Base-by-base conservation (phyloP, 2,113 vertebrate species). In the Ramphastos sulfuratus region DNA sequence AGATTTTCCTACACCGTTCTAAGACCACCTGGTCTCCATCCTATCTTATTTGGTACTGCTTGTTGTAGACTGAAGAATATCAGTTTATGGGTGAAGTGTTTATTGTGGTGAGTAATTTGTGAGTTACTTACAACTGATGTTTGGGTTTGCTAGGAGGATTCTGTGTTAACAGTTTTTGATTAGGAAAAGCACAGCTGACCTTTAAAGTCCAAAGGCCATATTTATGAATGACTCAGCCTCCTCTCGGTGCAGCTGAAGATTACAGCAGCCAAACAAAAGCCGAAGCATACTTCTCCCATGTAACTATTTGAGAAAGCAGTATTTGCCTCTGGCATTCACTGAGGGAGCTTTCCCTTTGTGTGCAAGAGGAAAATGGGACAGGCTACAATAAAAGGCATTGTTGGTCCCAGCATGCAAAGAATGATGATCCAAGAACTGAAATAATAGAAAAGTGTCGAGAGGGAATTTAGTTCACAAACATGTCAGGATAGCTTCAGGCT, bases 331-430 rank as follows among this genome's bases (percentile, higher is more conserved):
- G 87, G 95, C 90, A 94, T 88, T 88, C 91, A 74, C 61, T 25
- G 7, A 93, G 80, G 91, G 91, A 94, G 93, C 55, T 90, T 92
- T 95, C 44, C 55, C 59, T 96, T 96, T 96, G 94, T 95, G 65
- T 81, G 90, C 82, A 33, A 84, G 65, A 88, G 77, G 82, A 95
- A 92, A 94, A 95, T 89, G 91, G 90, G 81, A 50, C 85, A 86
- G 87, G 92, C 93, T 93, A 94, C 92, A 95, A 96, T 88, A 95
- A 96, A 95, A 90, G 91, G 54, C 93, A 96, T 95, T 96, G 94
- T 95, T 94, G 83, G 72, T 85, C 94, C 61, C 94, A 96, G 94
- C 94, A 81, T 90, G 95, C 90, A 92, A 96, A 96, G 93, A 96
- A 96, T 96, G 94, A 96, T 90, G 92, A 93, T 95, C 92, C 93